Conservation (phyloP, 2,113 vertebrate genomes). For the Fregata magnificens region DNA sequence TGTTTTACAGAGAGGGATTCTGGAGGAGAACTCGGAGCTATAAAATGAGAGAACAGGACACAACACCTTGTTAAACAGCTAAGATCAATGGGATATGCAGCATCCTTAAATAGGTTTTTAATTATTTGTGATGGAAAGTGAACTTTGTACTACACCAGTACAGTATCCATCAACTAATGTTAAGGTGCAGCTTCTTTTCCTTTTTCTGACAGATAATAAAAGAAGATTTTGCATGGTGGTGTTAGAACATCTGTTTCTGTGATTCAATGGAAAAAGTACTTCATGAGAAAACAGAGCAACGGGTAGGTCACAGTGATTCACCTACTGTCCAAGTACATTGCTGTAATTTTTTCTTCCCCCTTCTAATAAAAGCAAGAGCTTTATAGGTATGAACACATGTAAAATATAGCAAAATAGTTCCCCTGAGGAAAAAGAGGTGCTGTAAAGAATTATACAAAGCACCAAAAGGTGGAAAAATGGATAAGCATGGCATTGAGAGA, state of each 20-base stretch:
- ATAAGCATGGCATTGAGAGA: slow-evolving; percentile 11
- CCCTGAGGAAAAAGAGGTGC: slow-evolving; percentile 9
- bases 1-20: slow-evolving; percentile 83
- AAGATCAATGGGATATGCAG: neutral
- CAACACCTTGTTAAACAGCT: slow-evolving; percentile 44
- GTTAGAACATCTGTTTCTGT: slow-evolving; percentile 81
- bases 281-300: slow-evolving; percentile 77
- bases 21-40: slow-evolving; percentile 91
- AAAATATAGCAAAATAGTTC: slow-evolving; percentile 31
- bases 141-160: neutral
- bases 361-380: slow-evolving; percentile 62
- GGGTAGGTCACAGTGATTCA: slow-evolving; percentile 67
- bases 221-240: slow-evolving; percentile 77
- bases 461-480: slow-evolving; percentile 3
- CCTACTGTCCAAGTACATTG: slow-evolving; percentile 54
- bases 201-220: slow-evolving; percentile 72
- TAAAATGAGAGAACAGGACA: slow-evolving; percentile 50
- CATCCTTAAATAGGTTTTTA: neutral
- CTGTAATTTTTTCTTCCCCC: neutral
- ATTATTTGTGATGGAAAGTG: slow-evolving; percentile 32
- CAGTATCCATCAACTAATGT: neutral
- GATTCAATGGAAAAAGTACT: slow-evolving; percentile 78
- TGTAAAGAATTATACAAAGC: slow-evolving; percentile 14
- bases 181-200: slow-evolving; percentile 52
- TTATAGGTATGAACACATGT: slow-evolving; percentile 46